phyloP scores from a whole-genome alignment of 2,113 vertebrate species.

The Laticauda colubrina region DNA sequence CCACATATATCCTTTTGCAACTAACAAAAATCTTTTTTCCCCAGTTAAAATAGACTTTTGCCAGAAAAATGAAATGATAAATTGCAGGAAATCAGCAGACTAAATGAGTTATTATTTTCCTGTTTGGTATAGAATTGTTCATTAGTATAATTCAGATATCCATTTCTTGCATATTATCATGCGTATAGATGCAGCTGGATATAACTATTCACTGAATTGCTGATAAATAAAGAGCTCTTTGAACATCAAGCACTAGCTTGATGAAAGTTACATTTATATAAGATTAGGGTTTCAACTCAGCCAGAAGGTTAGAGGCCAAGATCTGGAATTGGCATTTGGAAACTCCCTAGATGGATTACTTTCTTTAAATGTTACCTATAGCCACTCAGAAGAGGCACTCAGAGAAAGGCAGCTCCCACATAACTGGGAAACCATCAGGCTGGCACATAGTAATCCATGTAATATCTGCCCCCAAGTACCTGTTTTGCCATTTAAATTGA shows the following conservation, averaged over 20 bases:
- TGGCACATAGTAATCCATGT: too few relatives aligned
- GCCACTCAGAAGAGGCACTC: neutral
- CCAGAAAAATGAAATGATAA: neutral
- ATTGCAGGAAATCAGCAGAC: neutral
- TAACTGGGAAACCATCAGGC: neutral
- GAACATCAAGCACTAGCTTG: neutral
- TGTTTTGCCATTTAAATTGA: neutral
- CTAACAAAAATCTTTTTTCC: neutral
- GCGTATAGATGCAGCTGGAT: neutral
- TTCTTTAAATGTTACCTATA: neutral
- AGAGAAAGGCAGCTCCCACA: neutral
- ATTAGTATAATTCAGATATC: neutral
- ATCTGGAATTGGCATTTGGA: neutral
- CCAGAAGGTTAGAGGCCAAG: neutral
- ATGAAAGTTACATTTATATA: neutral
- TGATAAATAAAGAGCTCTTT: neutral
- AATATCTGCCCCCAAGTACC: neutral
- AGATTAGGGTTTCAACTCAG: neutral
- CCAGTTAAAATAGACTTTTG: neutral
- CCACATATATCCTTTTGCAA: neutral
- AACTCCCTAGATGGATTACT: neutral
- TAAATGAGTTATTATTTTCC: slow-evolving; percentile 10
- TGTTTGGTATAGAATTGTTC: neutral
- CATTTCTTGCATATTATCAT: neutral
- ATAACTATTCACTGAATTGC: neutral